Evolutionary conservation across 1,140 invertebrate species (phyloP), one percentile per base, ranked within the genome.

Genomic region (Drosophila setifemur): DNA sequence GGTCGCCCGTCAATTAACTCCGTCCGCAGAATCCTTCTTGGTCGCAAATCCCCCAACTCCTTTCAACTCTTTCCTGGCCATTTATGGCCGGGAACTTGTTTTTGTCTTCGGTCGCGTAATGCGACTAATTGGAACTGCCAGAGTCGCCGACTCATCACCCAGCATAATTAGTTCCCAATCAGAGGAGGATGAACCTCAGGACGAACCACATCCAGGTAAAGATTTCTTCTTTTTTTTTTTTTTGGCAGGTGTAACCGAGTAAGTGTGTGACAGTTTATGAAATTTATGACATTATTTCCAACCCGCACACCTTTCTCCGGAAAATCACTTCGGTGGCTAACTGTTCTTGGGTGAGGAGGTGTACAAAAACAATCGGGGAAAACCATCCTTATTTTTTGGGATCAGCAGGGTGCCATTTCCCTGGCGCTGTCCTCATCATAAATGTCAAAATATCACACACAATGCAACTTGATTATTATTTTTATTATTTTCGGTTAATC

Each of bases 381-480:
- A 55, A 58, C 50, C 40, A 35, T 29, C 44, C 26, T 11, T 47
- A 14, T n/a, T 47, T 29, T 29, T 14, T 9, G 5, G 12, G 9
- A 44, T 33, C 57, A 61, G 54, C 54, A n/a, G 57, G 57, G 53
- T 35, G n/a, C 9, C 16, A 16, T 18, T 23, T 4, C 4, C 6
- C 19, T 42, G 57, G 57, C 54, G 57, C 53, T 63, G 23, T 6
- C 53, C 55, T 25, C 40, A 25, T 64, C 29, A 64, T 63, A 76
- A 53, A 57, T 73, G 74, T 79, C 74, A 78, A 67, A 78, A 79
- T 73, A 79, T 79, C 58, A 43, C 35, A 31, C 52, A 67, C 60
- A 68, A 50, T 66, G 35, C 54, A 19, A 68, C 70, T 67, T 50
- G 72, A 73, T 73, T 73, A 73, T 39, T 19, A 40, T 14, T 39